These are phyloP conservation scores for Lutraria lutraria DNA, from an alignment of 2,888 invertebrate genomes.

Conservation along the genomic window DNA sequence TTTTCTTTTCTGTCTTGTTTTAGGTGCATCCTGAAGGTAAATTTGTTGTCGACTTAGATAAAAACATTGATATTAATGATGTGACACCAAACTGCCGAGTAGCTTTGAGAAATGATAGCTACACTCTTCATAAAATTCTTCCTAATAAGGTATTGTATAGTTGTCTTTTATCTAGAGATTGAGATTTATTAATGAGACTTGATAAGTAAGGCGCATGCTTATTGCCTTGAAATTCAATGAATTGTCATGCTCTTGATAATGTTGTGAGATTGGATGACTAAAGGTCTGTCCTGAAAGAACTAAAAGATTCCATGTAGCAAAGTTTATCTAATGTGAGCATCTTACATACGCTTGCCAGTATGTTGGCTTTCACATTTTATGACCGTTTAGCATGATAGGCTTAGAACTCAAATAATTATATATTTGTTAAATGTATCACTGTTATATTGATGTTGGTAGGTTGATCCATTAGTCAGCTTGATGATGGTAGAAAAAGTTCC, in stretches of 20 bases:
- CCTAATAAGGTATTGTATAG: constrained; percentile 94
- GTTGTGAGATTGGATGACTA: neutral
- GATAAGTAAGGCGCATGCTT: neutral
- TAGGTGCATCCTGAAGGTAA: constrained; percentile 99
- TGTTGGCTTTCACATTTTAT: too few species aligned
- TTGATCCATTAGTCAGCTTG: constrained; percentile 98
- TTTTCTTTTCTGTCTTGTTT: constrained; percentile 2
- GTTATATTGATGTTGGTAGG: constrained; percentile 85
- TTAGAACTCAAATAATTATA: neutral
- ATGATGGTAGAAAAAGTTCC: constrained; percentile 99
- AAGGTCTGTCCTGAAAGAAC: neutral
- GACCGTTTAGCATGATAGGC: neutral
- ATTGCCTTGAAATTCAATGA: neutral
- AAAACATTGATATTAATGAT: constrained; percentile 99
- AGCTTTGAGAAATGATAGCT: constrained; percentile 98
- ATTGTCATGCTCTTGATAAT: too few species aligned
- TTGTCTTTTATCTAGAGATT: neutral
- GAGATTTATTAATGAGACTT: neutral
- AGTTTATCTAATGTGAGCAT: too few species aligned
- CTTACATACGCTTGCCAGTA: too few species aligned
- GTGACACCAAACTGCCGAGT: constrained; percentile 99
- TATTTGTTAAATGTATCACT: neutral
- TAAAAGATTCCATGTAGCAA: too few species aligned
- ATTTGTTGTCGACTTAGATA: constrained; percentile 99
- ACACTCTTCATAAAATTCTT: constrained; percentile 98